Evolutionary conservation across 2,797 vertebrate genomes (phyloP).

Genomic region (Chloroceryle inda): DNA sequence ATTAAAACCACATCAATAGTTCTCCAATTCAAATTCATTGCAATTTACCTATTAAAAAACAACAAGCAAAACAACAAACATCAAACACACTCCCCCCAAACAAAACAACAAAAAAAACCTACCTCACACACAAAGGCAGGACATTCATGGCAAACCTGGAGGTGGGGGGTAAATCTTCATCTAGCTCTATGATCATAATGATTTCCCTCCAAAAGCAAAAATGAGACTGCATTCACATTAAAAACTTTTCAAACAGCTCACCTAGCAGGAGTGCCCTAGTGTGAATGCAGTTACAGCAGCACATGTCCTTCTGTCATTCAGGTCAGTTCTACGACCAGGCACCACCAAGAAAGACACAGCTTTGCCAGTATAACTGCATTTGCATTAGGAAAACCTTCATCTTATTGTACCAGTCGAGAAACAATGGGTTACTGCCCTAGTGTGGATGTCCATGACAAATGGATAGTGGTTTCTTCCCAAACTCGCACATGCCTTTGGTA

Average conservation of each 20-base stretch:
- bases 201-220: background rate
- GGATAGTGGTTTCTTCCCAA: background rate
- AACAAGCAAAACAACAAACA: background rate
- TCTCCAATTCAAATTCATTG: background rate
- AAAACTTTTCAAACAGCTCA: background rate
- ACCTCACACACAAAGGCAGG: background rate
- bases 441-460: background rate
- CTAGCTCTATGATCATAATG: background rate
- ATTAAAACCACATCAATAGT: background rate
- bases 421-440: background rate
- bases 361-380: background rate
- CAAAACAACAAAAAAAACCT: background rate
- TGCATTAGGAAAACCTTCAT: background rate
- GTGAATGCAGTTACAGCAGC: background rate
- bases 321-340: background rate
- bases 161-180: background rate
- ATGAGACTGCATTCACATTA: background rate
- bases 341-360: background rate
- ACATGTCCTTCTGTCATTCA: background rate
- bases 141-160: background rate
- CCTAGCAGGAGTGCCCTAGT: background rate
- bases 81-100: fast-evolving
- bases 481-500: background rate
- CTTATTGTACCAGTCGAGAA: background rate
- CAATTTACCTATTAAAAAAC: background rate